Conservation (phyloP, 2,113 vertebrate species). For the Morone saxatilis region DNA sequence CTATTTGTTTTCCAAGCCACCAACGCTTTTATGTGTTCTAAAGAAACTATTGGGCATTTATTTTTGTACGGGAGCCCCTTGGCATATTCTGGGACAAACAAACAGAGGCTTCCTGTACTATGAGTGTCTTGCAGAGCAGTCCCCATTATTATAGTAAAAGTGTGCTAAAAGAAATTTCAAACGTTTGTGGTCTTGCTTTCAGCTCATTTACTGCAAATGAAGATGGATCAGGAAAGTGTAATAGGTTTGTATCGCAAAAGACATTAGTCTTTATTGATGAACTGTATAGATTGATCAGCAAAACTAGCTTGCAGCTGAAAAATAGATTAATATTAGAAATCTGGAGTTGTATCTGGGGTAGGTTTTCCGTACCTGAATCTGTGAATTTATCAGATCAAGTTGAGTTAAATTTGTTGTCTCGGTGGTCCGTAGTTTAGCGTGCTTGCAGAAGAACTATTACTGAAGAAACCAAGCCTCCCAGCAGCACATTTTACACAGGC, state of each 20-base stretch:
- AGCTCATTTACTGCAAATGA: constrained; percentile 67
- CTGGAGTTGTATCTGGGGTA: background rate
- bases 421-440: background rate
- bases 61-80: background rate
- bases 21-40: constrained; percentile 27
- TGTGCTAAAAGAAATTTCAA: constrained; percentile 38
- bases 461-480: background rate
- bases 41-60: constrained; percentile 5
- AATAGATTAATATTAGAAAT: constrained; percentile 32
- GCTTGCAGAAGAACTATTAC: background rate
- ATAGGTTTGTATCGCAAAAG: constrained; percentile 62
- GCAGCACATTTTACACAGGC: constrained; percentile 10
- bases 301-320: constrained; percentile 30
- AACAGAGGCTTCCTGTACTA: background rate
- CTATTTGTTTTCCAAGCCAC: constrained; percentile 13
- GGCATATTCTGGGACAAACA: background rate
- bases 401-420: background rate
- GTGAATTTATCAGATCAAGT: background rate
- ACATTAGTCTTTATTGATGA: constrained; percentile 68
- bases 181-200: constrained; percentile 31
- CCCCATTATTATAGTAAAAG: constrained; percentile 13
- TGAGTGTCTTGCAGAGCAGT: background rate
- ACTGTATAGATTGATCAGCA: constrained; percentile 59
- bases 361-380: background rate
- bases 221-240: constrained; percentile 75